Percentiles rank a stretch among this genome's conserved stretches.
These are phyloP conservation scores for Molothrus ater DNA, from an alignment of 2,797 vertebrate species.

Conservation along the genomic window DNA sequence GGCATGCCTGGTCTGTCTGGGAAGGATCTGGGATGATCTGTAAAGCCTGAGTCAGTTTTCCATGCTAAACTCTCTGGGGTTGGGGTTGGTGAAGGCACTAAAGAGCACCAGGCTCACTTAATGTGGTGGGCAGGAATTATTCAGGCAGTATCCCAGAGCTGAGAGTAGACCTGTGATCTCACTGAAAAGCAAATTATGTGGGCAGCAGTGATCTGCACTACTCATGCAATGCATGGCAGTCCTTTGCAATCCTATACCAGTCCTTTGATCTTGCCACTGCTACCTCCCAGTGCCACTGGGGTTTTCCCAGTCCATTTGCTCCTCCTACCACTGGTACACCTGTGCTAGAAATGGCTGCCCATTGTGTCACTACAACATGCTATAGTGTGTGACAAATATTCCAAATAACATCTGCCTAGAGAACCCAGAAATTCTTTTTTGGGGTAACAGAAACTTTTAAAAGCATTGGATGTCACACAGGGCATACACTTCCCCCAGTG, in stretches of 20 bases:
- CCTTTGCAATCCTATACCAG: not conserved
- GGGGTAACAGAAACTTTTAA: constrained; percentile 3
- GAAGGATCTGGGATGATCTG: not conserved
- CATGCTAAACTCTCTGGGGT: not conserved
- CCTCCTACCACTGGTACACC: not conserved
- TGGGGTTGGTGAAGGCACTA: not conserved
- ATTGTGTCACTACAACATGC: fast-evolving
- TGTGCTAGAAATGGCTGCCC: not conserved
- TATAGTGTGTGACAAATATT: not conserved
- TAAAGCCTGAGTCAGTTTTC: not conserved
- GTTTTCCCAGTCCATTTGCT: not conserved
- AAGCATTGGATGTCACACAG: not conserved
- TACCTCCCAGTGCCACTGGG: not conserved
- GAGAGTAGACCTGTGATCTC: not conserved
- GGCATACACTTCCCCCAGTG: not conserved
- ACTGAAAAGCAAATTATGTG: not conserved
- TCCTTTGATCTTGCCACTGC: not conserved
- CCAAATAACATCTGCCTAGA: not conserved
- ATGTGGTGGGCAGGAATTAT: fast-evolving
- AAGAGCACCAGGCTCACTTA: not conserved
- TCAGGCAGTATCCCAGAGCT: not conserved
- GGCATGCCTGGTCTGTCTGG: not conserved
- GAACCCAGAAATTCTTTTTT: not conserved
- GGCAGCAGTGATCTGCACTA: not conserved
- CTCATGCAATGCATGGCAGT: not conserved